Percentiles rank a stretch among this genome's conserved stretches.
These are phyloP conservation scores for Clarias platycephalus DNA, from an alignment of 2,797 vertebrate species.

Conservation along the genomic window DNA sequence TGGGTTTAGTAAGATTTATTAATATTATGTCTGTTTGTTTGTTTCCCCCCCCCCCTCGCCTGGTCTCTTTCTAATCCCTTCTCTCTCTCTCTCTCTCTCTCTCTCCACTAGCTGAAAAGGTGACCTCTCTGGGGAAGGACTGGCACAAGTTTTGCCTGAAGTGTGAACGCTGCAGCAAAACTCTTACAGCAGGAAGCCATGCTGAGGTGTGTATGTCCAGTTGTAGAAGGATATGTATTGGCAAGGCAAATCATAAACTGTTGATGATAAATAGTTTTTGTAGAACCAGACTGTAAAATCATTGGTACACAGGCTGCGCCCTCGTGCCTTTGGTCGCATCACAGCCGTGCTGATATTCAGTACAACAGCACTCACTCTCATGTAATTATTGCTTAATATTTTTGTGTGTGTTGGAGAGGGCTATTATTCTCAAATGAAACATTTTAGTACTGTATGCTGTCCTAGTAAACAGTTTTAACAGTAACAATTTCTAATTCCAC, in stretches of 20 bases:
- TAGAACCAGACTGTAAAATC: too few species aligned
- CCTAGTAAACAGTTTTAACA: background rate
- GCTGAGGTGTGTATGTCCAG: constrained; percentile 82
- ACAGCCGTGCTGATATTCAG: too few species aligned
- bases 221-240: too few species aligned
- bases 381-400: too few species aligned
- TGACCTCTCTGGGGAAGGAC: constrained; percentile 94
- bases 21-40: background rate
- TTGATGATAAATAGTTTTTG: too few species aligned
- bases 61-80: background rate
- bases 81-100: constrained; percentile 43
- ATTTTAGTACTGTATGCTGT: background rate
- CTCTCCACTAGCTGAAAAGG: constrained; percentile 84
- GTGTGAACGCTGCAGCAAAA: constrained; percentile 96
- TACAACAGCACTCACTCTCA: too few species aligned
- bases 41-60: background rate
- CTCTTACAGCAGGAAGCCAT: constrained; percentile 87
- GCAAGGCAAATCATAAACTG: too few species aligned
- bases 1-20: background rate
- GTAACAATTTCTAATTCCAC: background rate
- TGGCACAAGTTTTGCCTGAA: constrained; percentile 98
- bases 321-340: too few species aligned
- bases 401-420: background rate
- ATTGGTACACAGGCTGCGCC: too few species aligned
- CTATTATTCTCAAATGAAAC: background rate